Base-by-base conservation (phyloP, 2,797 vertebrate genomes). In the Lithobates sylvaticus region DNA sequence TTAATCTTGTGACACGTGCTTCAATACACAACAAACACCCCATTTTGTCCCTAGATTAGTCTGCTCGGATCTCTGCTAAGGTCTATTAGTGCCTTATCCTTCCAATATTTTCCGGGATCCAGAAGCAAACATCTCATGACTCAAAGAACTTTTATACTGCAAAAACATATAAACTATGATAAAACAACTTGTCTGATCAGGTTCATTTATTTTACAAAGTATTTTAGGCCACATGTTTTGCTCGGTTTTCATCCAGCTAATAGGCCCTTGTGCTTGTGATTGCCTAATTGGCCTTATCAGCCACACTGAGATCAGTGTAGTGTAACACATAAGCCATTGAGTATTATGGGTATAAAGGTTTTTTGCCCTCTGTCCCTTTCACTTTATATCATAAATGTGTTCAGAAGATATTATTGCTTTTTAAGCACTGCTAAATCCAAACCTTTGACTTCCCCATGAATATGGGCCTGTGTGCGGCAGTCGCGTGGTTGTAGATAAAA, bases 401-500 rank as follows among this genome's bases (percentile, higher is more conserved):
- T 83, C 44, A 23, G 36, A 54, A 72, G 75, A 44, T 78, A 65
- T 78, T 85, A 84, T 84, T 78, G 50, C 50, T 26, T 84, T 78
- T 42, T 70, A 72, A 73, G n/a, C 50, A 65, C 67, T 71, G 29
- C n/a, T 78, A 70, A 72, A 29, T 65, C 67, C 69, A 73, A 54
- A 79, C 26, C 76, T 79, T 44, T 73, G 54, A 85, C 69, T 78
- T 10, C 27, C 50, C n/a, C 75, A 15, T 85, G 58, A 73, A 32
- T 34, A 10, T 13, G 2, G 69, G 10, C 75, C 74, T 32, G 32
- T 58, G 44, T 39, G 36, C 13, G 15, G 23, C 26, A 65, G 36
- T 64, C 75, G 44, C 68, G 71, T 85, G 83, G 64, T 73, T n/a
- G 54, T 18, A 79, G 76, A 85, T 78, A 71, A 84, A 76, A 84